Conservation (phyloP, 92 coral and sea anemone genomes). For the Palythoa grandiflora region DNA sequence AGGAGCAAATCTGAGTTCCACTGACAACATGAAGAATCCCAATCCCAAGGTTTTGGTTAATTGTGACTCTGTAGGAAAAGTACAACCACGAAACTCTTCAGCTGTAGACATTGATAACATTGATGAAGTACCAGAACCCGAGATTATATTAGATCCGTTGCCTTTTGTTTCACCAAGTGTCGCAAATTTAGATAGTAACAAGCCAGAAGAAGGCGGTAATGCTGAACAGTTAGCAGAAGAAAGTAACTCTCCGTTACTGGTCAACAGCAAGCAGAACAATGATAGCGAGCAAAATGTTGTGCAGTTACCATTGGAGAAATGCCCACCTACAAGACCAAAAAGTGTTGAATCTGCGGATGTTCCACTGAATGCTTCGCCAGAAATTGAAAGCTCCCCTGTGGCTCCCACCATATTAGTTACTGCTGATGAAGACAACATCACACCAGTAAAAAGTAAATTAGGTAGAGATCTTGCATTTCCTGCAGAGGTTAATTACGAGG, state of each 20-base stretch:
- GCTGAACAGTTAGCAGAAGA: neutral
- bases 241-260: neutral
- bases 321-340: constrained; percentile 10
- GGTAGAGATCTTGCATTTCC: constrained; percentile 31
- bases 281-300: neutral
- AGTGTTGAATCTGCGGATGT: neutral
- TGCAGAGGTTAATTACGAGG: constrained; percentile 46
- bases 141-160: constrained; percentile 24
- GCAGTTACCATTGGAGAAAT: neutral
- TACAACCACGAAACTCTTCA: neutral
- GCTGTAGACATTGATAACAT: constrained; percentile 34
- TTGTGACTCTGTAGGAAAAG: constrained; percentile 6
- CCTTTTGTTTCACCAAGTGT: constrained; percentile 17
- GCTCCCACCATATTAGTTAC: constrained; percentile 30
- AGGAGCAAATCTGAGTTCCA: constrained; percentile 42
- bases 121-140: constrained; percentile 40
- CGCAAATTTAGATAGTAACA: neutral
- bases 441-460: constrained; percentile 16
- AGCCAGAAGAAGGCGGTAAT: neutral
- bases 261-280: neutral
- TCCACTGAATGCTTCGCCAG: constrained; percentile 20
- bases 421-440: constrained; percentile 24
- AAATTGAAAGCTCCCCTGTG: constrained; percentile 14
- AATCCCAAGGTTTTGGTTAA: constrained; percentile 51
- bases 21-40: neutral